Conservation (phyloP, 2,797 vertebrate genomes). For the Acanthopagrus latus region DNA sequence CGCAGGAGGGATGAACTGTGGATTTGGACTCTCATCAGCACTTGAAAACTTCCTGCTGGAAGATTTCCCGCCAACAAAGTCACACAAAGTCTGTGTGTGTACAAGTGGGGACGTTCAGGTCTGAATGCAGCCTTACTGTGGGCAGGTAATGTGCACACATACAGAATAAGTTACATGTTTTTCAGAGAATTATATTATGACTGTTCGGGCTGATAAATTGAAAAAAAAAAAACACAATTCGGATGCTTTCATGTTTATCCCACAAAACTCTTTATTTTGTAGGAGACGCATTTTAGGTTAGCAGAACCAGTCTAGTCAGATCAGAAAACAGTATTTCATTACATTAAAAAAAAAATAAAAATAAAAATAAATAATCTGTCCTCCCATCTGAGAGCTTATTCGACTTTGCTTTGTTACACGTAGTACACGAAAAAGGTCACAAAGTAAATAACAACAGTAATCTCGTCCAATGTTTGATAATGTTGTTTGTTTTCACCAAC, state of each 20-base stretch:
- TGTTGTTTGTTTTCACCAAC: slow-evolving; percentile 37
- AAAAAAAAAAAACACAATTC: neutral
- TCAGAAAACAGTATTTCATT: neutral
- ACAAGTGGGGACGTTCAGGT: no score
- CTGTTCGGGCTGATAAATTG: neutral
- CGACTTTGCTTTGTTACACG: neutral
- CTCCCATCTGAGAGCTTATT: neutral
- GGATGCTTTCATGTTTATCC: neutral
- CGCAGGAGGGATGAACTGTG: no score
- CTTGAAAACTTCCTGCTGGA: no score
- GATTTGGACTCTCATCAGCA: no score
- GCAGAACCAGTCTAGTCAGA: neutral
- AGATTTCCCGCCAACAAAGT: no score
- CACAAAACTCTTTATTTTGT: neutral
- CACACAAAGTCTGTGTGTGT: no score
- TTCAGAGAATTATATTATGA: neutral
- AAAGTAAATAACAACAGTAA: neutral
- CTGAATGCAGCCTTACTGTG: neutral
- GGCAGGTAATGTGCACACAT: neutral
- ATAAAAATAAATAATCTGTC: neutral
- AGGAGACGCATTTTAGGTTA: no score
- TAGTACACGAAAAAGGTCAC: slow-evolving; percentile 4
- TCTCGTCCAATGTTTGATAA: slow-evolving; percentile 32
- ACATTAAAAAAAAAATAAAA: neutral
- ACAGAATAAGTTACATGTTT: neutral